Conservation (phyloP, 2,113 vertebrate genomes). For the Aspiorhynchus laticeps region DNA sequence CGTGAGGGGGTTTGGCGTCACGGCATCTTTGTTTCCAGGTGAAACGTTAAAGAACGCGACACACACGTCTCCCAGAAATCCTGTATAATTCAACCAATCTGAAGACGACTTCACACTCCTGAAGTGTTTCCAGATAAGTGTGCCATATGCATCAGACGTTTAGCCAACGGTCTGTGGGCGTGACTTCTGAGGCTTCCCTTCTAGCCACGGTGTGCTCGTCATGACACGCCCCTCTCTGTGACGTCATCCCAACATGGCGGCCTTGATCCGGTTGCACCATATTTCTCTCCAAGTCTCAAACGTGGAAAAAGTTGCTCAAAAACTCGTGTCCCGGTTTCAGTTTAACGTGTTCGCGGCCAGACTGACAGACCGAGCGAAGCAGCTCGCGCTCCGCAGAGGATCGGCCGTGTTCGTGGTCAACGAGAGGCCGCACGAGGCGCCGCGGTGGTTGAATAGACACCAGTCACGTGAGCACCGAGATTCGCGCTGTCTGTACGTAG, state of each 20-base stretch:
- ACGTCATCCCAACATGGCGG: conserved; percentile 80
- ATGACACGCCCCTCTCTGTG: conserved; percentile 29
- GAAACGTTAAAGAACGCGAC: no score
- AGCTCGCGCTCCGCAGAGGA: conserved; percentile 82
- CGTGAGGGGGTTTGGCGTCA: no score
- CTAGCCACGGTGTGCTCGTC: no score
- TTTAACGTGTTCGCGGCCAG: conserved; percentile 82
- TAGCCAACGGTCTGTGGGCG: no score
- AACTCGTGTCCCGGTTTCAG: conserved; percentile 80
- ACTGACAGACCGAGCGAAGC: conserved; percentile 69
- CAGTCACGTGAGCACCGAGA: not conserved
- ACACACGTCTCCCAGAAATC: no score
- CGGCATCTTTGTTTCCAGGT: no score
- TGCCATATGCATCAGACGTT: no score
- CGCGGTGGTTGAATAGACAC: conserved; percentile 38
- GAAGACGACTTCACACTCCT: no score
- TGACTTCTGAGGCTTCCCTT: no score
- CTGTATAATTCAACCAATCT: no score
- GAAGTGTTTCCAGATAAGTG: no score
- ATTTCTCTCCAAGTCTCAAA: conserved; percentile 83
- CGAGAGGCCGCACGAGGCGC: conserved; percentile 70
- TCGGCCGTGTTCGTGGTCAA: conserved; percentile 84
- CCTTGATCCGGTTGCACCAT: conserved; percentile 82
- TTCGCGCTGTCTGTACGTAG: conserved; percentile 73
- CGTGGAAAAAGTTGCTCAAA: conserved; percentile 72